Evolutionary conservation across 2,113 vertebrate genomes (phyloP).

Genomic region (Tupaia chinensis): DNA sequence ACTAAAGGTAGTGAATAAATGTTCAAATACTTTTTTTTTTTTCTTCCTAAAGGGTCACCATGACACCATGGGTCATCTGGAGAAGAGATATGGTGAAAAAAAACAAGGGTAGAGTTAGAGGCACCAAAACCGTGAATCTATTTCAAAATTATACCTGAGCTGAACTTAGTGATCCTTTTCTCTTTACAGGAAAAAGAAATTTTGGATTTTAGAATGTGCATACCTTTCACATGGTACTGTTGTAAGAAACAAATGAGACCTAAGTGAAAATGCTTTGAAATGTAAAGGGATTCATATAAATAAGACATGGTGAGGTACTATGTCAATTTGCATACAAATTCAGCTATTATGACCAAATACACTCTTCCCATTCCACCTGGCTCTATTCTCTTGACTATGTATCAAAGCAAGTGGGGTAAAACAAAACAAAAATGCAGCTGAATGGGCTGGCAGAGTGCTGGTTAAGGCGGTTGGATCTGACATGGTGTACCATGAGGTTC

Average conservation of each 20-base stretch:
- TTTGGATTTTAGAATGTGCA: constrained; percentile 33
- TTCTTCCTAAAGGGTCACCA: not conserved
- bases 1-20: not conserved
- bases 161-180: not conserved
- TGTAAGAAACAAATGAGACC: not conserved
- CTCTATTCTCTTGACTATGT: not conserved
- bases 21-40: constrained; percentile 10
- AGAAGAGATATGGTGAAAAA: not conserved
- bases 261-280: not conserved
- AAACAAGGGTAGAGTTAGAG: not conserved
- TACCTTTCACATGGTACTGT: not conserved
- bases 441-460: not conserved
- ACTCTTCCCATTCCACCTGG: not conserved
- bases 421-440: not conserved
- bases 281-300: not conserved
- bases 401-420: not conserved
- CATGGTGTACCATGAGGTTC: too few species aligned
- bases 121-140: not conserved
- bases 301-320: not conserved
- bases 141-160: constrained; percentile 30
- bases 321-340: constrained; percentile 68
- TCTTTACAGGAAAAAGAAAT: not conserved
- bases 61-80: not conserved
- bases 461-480: too few species aligned
- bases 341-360: not conserved